Evolutionary conservation across 1,140 invertebrate genomes (phyloP).

Genomic region (Drosophila melanogaster): DNA sequence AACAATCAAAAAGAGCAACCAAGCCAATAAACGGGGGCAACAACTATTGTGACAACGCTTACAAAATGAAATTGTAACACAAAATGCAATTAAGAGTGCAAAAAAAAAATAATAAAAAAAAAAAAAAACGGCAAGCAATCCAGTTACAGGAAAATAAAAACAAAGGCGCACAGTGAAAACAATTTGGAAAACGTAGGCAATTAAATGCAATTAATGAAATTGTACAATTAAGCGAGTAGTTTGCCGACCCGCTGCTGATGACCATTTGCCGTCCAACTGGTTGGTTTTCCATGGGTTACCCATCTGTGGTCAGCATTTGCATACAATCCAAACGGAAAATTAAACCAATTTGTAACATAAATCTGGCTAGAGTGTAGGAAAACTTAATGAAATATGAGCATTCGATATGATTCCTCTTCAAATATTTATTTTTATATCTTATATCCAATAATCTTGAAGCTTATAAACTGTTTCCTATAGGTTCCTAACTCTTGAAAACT

Average conservation of each 20-base stretch:
- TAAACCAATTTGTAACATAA: conserved; percentile 4
- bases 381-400: background rate
- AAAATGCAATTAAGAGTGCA: conserved; percentile 67
- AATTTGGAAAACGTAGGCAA: conserved; percentile 66
- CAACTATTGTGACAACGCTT: conserved; percentile 52
- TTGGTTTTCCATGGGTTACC: conserved; percentile 1
- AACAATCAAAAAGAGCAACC: conserved; percentile 17
- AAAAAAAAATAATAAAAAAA: conserved; percentile 3
- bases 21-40: conserved; percentile 21
- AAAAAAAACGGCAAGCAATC: conserved; percentile 3
- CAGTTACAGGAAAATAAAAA: conserved; percentile 40
- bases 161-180: conserved; percentile 46
- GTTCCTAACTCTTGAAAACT: too few species aligned
- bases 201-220: conserved; percentile 80
- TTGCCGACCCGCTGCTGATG: conserved; percentile 33
- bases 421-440: too few species aligned
- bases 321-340: conserved; percentile 7
- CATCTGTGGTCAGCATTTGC: conserved; percentile 3
- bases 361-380: background rate
- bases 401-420: background rate
- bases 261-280: conserved; percentile 34
- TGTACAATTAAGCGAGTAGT: conserved; percentile 66
- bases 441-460: too few species aligned
- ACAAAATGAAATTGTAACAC: conserved; percentile 72
- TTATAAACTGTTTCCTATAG: too few species aligned